phyloP scores from a whole-genome alignment of 2,113 vertebrate genomes.

The Dascyllus trimaculatus region DNA sequence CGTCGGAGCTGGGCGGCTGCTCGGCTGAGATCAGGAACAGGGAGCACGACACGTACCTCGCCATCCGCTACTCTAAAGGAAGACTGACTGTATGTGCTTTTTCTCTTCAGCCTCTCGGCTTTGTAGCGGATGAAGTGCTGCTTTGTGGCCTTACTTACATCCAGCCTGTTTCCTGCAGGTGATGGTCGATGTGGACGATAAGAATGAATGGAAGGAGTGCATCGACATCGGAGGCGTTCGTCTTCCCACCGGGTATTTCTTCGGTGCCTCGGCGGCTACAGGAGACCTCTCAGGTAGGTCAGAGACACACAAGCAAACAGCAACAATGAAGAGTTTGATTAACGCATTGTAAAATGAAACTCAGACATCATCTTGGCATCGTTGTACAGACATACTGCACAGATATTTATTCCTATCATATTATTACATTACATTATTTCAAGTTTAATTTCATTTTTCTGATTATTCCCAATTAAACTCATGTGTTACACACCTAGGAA shows the following conservation, averaged over 20 bases:
- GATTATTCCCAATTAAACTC: too few species aligned
- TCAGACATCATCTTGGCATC: too few species aligned
- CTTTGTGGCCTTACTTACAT: background rate
- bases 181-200: slow-evolving; percentile 96
- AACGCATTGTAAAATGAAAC: too few species aligned
- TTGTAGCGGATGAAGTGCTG: background rate
- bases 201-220: slow-evolving; percentile 98
- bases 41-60: slow-evolving; percentile 95
- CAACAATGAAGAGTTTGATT: background rate
- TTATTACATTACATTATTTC: too few species aligned
- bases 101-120: too few species aligned
- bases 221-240: slow-evolving; percentile 95
- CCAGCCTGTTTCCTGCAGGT: slow-evolving; percentile 80
- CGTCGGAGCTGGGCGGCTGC: slow-evolving; percentile 93
- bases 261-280: slow-evolving; percentile 95
- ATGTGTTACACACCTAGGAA: too few species aligned
- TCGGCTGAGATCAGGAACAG: slow-evolving; percentile 93
- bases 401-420: too few species aligned
- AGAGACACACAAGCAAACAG: background rate
- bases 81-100: slow-evolving; percentile 95
- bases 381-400: too few species aligned
- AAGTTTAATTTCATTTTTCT: too few species aligned
- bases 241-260: slow-evolving; percentile 97
- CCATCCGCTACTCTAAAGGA: slow-evolving; percentile 95
- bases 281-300: slow-evolving; percentile 95